Evolutionary conservation across 2,113 vertebrate genomes (phyloP), one percentile per base, ranked within the genome.

Genomic region (Corvus moneduloides): DNA sequence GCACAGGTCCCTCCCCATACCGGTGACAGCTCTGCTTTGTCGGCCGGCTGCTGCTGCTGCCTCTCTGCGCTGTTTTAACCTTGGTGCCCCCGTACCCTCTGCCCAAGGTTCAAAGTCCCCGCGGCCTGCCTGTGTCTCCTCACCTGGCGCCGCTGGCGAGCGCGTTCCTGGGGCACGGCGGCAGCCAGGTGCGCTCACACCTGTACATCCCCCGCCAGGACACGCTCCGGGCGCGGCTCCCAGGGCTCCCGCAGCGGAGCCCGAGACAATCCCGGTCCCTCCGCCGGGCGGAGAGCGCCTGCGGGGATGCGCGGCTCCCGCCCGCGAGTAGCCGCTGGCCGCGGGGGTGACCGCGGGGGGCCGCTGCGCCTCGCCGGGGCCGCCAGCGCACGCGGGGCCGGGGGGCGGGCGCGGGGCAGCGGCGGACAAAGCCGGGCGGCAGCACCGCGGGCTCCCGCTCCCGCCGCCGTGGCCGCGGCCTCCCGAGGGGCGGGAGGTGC

Each of bases 221-320:
- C 46, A 2, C 21, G 8, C 21, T 21, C 46, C 3, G 48, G 44
- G 23, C 35, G 64, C 13, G 11, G 35, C 55, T 10, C 27, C 56
- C 68, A 0, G 26, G 17, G 13, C 54, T 46, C 30, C 33, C 6
- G 4, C 16, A 2, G 35, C 1, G 66, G n/a, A 7, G 23, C 56
- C 0, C 44, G 33, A 46, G 6, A 5, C 10, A 4, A 9, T 2
- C 3, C 27, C 30, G 16, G 43, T 16, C 10, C 9, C 66, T 20
- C 3, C 9, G 1, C 2, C 1, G 32, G 16, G n/a, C 13, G 8
- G 6, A 5, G 16, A 9, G 35, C 24, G 5, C 2, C 30, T 0
- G 3, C 3, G 11, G 35, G 63, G 73, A 54, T 5, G 84, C 0
- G 39, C 58, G 2, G 33, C 16, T 44, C 33, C 30, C 21, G 24